A percentile compares a stretch with the other conserved stretches of the same genome.
Evolutionary conservation across 1,140 invertebrate species (phyloP).

Genomic region (Maconellicoccus hirsutus): DNA sequence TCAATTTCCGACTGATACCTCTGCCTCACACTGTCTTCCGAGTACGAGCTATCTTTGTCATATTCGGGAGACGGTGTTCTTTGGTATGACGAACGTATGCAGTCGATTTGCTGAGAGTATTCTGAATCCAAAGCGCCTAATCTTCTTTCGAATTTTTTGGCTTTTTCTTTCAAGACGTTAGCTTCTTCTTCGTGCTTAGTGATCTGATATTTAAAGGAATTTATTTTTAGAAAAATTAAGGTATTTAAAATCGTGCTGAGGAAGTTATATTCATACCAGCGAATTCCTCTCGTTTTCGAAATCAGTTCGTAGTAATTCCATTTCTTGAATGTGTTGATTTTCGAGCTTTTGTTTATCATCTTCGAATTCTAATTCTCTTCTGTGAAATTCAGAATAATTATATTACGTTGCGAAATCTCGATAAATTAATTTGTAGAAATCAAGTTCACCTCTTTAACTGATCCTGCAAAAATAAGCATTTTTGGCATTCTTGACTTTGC

Average conservation of each 20-base stretch:
- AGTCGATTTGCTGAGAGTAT: constrained; percentile 63
- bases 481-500: constrained; percentile 38
- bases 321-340: constrained; percentile 27
- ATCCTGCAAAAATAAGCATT: constrained; percentile 46
- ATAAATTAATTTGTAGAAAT: no score
- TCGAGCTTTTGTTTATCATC: constrained; percentile 26
- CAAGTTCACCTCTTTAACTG: constrained; percentile 40
- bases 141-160: constrained; percentile 51
- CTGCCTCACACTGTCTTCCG: constrained; percentile 54
- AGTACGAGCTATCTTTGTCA: not conserved
- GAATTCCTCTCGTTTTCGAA: constrained; percentile 31
- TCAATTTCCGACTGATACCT: constrained; percentile 77
- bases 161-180: constrained; percentile 41
- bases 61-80: constrained; percentile 13
- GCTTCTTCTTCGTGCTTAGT: constrained; percentile 38
- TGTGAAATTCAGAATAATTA: not conserved
- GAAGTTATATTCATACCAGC: constrained; percentile 20
- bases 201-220: constrained; percentile 26
- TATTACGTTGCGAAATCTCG: not conserved
- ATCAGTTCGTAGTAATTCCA: constrained; percentile 24
- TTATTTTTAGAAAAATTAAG: not conserved
- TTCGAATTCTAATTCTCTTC: constrained; percentile 25
- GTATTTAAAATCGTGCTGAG: no score
- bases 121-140: constrained; percentile 59
- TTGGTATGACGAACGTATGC: constrained; percentile 51